Evolutionary conservation across 2,888 invertebrate genomes (phyloP).

Genomic region (Megastigmus dorsalis): DNA sequence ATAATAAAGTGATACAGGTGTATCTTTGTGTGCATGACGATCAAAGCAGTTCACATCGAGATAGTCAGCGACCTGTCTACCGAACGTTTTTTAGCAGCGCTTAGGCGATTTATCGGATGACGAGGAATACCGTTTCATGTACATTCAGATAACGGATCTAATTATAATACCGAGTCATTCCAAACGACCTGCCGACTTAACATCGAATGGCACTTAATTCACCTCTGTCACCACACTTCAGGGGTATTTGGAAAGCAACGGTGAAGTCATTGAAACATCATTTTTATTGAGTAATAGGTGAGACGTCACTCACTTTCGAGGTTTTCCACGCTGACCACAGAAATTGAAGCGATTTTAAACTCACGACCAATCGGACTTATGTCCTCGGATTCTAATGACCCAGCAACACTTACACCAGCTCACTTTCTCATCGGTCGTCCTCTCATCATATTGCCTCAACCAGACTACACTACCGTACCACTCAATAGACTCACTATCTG

Average conservation of each 20-base stretch:
- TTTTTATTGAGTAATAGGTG: constrained; percentile 54
- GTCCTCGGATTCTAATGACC: constrained; percentile 51
- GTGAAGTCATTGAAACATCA: constrained; percentile 59
- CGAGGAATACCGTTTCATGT: constrained; percentile 60
- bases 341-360: constrained; percentile 53
- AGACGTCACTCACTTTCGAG: constrained; percentile 55
- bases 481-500: neutral
- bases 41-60: too few species aligned
- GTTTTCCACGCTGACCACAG: constrained; percentile 54
- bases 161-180: constrained; percentile 62
- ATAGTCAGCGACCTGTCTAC: constrained; percentile 62
- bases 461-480: neutral
- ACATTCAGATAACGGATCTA: constrained; percentile 65
- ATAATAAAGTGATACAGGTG: too few species aligned
- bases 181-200: neutral
- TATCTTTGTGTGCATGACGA: too few species aligned
- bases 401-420: neutral
- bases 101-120: constrained; percentile 64
- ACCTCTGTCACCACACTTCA: constrained; percentile 45
- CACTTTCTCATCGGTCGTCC: constrained; percentile 2
- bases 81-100: constrained; percentile 62
- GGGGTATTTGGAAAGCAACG: constrained; percentile 51
- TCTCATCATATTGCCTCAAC: neutral
- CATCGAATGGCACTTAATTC: constrained; percentile 48
- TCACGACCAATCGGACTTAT: constrained; percentile 50